phyloP scores from a whole-genome alignment of 2,113 vertebrate species.

The Trochalopteron elliotii region DNA sequence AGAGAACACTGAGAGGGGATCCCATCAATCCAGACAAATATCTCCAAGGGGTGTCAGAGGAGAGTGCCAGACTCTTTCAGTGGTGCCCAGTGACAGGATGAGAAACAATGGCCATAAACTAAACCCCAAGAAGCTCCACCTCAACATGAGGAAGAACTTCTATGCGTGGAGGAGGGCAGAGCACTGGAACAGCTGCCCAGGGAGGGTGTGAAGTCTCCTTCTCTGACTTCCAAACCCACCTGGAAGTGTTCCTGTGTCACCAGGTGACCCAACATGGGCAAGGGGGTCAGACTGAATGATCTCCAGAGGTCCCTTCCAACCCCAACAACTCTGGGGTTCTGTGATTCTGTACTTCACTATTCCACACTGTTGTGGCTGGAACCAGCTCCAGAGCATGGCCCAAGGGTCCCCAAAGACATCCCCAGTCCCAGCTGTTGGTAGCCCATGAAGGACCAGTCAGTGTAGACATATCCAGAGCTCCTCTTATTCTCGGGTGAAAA shows the following conservation, averaged over 20 bases:
- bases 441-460: not conserved
- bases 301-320: not conserved
- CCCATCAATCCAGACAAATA: not conserved
- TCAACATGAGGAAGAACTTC: not conserved
- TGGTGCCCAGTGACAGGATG: not conserved
- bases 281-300: not conserved
- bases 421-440: not conserved
- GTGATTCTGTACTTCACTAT: not conserved
- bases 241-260: not conserved
- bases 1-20: not conserved
- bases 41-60: not conserved
- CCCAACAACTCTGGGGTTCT: not conserved
- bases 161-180: not conserved
- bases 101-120: not conserved
- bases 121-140: not conserved
- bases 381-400: not conserved
- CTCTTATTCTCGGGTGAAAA: not conserved
- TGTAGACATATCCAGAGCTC: not conserved
- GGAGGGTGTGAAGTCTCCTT: not conserved
- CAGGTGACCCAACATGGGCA: not conserved
- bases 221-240: not conserved
- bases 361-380: not conserved
- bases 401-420: not conserved
- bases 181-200: not conserved
- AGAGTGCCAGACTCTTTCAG: not conserved